Evolutionary conservation across 2,113 vertebrate genomes (phyloP), one percentile per base, ranked within the genome.

Genomic region (Brachionichthys hirsutus): DNA sequence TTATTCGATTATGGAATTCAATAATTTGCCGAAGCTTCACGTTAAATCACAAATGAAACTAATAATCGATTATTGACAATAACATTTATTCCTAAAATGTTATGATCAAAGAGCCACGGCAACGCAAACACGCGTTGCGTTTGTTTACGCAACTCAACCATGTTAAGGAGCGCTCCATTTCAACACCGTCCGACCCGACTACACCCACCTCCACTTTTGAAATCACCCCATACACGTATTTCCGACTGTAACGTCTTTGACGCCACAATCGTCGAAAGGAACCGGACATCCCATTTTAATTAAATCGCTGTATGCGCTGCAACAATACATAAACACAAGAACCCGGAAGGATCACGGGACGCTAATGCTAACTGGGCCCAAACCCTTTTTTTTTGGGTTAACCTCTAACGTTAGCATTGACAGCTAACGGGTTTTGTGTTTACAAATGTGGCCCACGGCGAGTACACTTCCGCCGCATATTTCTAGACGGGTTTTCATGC

Each of bases 101-200:
- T 3, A 46, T 1, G 12, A 44, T 48, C n/a, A 13, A 41, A 17
- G 30, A 56, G 24, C 2, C 15, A 40, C 19, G 2, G 8, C 15
- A 63, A 70, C 38, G 83, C 85, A 87, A 87, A 87, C 82, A 86
- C 83, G 66, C 42, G 5, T 34, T 54, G 48, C 12, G 44, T 58
- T 38, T 82, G 77, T 77, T 75, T 62, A 70, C 79, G 59, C n/a
- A 8, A 18, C 16, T 6, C 8, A 46, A 71, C 75, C 83, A 86
- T 81, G 83, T 83, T 70, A 63, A 68, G 75, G 57, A 43, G 40
- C 58, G 46, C 51, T 34, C 20, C 24, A 34, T 67, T 67, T 67
- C 69, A 69, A 66, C 54, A 75, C 50, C 64, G 57, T 60, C 53
- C 54, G n/a, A 4, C 22, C 34, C 42, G n/a, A 11, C 30, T 40